Base-by-base conservation (phyloP, 1,140 invertebrate species). In the Ericerus pela region DNA sequence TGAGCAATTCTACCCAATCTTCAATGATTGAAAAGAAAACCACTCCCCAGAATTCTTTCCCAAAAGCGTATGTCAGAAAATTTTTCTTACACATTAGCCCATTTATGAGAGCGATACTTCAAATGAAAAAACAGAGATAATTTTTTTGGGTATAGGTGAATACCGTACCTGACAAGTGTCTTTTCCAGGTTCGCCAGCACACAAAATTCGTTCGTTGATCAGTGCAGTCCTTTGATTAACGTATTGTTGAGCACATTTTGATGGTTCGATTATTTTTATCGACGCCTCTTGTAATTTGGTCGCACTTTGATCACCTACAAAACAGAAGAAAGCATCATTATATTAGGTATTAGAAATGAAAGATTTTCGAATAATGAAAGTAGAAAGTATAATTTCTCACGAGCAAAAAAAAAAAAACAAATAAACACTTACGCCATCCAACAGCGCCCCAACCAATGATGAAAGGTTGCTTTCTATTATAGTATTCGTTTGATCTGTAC, bases 91-190 rank as follows among this genome's bases (percentile, higher is more conserved):
- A 33, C n/a, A n/a, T 33, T n/a, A 33, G 8, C n/a, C n/a, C n/a
- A 33, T n/a, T 33, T 33, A 8, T 33, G n/a, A 33, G 31, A 8
- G n/a, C 31, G 31, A 10, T n/a, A n/a, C n/a, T n/a, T n/a, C n/a
- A n/a, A n/a, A n/a, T n/a, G n/a, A n/a, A n/a, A n/a, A n/a, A n/a
- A n/a, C n/a, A n/a, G n/a, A n/a, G n/a, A n/a, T n/a, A n/a, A n/a
- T n/a, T n/a, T n/a, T n/a, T n/a, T n/a, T n/a, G n/a, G n/a, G n/a
- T n/a, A n/a, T n/a, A n/a, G n/a, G n/a, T n/a, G n/a, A 33, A 10
- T 33, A 20, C 5, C 56, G 61, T 69, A 82, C 82, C 72, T 82
- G 79, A 62, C 82, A 85, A 1, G 82, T 81, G 61, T 85, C 82
- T 59, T 76, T 79, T 2, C 80, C 79, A 18, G 67, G 67, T 57